A percentile compares a stretch with the other conserved stretches of the same genome.
Conservation (phyloP, 2,888 invertebrate genomes). For the Coelogynopora nodosa region DNA sequence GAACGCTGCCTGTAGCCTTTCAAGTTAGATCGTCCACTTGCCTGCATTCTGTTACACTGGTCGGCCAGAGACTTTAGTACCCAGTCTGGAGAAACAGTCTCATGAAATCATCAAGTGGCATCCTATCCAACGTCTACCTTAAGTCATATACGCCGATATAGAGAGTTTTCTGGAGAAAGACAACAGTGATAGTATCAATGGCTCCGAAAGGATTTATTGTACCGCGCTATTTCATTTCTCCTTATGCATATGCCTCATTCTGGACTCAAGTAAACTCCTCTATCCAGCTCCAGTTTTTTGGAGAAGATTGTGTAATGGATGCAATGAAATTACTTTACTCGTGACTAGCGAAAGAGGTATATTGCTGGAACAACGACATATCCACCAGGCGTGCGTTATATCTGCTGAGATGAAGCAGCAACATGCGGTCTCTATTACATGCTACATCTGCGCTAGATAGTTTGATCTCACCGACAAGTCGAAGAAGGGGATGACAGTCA, state of each 20-base stretch:
- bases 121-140: not conserved
- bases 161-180: too few species aligned
- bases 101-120: not conserved
- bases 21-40: not conserved
- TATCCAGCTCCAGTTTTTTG: not conserved
- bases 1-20: conserved; percentile 28
- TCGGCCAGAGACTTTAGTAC: too few species aligned
- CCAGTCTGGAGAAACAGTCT: not conserved
- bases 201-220: not conserved
- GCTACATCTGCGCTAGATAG: too few species aligned
- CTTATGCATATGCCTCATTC: not conserved
- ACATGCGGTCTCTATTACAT: too few species aligned
- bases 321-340: not conserved
- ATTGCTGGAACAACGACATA: not conserved
- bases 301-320: not conserved
- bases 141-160: not conserved
- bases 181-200: not conserved
- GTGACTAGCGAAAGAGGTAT: not conserved
- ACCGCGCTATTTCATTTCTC: not conserved
- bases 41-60: not conserved
- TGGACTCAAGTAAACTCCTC: not conserved
- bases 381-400: too few species aligned
- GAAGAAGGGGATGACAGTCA: too few species aligned
- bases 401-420: too few species aligned
- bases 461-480: too few species aligned